Percentiles rank a stretch among this genome's conserved stretches.
Conservation (phyloP, 2,888 invertebrate species). For the Drosophila trichaetosa region DNA sequence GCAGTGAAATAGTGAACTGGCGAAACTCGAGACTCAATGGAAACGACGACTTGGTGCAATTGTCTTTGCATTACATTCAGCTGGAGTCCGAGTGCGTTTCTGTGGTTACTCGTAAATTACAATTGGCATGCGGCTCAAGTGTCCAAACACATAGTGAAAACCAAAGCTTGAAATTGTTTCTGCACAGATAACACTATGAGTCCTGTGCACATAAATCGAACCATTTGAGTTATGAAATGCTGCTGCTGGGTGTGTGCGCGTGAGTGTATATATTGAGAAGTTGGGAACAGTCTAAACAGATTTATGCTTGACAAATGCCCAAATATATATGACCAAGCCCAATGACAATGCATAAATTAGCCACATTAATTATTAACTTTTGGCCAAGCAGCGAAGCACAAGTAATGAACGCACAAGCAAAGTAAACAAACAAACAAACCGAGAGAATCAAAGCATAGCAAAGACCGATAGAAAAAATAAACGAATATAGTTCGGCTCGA, state of each 20-base stretch:
- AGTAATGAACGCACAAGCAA: constrained; percentile 56
- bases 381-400: constrained; percentile 20
- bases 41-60: constrained; percentile 46
- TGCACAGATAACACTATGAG: constrained; percentile 6
- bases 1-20: constrained; percentile 21
- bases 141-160: constrained; percentile 20
- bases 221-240: constrained; percentile 66
- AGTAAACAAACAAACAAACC: constrained; percentile 19
- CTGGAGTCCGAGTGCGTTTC: constrained; percentile 46
- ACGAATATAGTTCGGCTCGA: constrained; percentile 26
- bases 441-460: constrained; percentile 12
- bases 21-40: constrained; percentile 24
- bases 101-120: constrained; percentile 69
- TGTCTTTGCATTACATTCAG: constrained; percentile 62
- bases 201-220: constrained; percentile 58
- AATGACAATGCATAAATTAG: constrained; percentile 74
- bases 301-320: constrained; percentile 58
- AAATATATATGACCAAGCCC: constrained; percentile 48
- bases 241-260: not conserved
- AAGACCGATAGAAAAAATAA: constrained; percentile 10
- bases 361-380: constrained; percentile 68
- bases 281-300: constrained; percentile 33
- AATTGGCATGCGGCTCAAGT: constrained; percentile 66
- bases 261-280: constrained; percentile 16
- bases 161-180: constrained; percentile 38